Conservation (phyloP, 2,797 vertebrate species). For the Meriones psammophilus region DNA sequence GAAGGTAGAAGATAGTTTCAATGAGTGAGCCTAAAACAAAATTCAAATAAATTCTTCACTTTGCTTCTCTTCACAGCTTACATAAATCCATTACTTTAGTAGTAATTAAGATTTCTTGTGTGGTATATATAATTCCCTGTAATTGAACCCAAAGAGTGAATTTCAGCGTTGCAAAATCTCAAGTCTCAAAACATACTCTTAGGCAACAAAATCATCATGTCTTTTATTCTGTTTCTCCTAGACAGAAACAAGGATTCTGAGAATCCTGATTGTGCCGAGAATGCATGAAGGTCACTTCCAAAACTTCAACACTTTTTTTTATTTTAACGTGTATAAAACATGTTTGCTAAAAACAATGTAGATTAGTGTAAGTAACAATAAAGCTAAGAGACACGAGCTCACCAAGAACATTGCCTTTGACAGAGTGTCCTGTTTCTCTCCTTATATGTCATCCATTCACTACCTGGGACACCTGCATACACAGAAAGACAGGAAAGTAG, state of each 20-base stretch:
- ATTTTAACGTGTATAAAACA: neutral
- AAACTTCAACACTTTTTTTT: neutral
- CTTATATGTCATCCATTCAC: neutral
- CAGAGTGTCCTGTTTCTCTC: neutral
- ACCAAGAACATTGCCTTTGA: neutral
- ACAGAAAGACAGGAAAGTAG: neutral
- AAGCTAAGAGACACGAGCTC: neutral
- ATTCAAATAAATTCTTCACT: conserved; percentile 19
- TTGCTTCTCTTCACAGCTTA: neutral
- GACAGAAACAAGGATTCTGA: neutral
- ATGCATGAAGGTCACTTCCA: neutral
- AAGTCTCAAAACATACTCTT: neutral
- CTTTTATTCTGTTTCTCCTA: conserved; percentile 12
- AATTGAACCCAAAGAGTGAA: neutral
- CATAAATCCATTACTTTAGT: neutral
- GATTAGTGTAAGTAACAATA: neutral
- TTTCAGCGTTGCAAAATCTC: neutral
- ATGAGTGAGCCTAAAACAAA: neutral
- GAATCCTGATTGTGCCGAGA: neutral
- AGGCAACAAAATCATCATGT: neutral
- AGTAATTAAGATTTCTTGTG: neutral
- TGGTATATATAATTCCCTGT: neutral
- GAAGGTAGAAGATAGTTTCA: neutral
- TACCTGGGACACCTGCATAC: neutral
- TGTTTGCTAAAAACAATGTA: neutral